phyloP scores from a whole-genome alignment of 1,140 invertebrate species.

The Psix sp. region DNA sequence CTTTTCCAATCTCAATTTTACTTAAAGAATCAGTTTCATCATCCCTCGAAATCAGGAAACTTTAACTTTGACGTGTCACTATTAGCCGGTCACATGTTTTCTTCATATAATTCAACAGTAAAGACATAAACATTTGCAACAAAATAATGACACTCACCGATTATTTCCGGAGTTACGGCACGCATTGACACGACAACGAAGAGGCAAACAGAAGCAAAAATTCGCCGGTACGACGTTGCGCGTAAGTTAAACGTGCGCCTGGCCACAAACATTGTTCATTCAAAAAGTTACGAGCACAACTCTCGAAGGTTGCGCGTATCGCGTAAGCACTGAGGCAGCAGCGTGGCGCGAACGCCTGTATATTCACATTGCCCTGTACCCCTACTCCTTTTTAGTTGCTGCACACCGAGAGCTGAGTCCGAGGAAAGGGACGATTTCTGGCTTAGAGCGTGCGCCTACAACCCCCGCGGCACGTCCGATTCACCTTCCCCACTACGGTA shows the following conservation, averaged over 20 bases:
- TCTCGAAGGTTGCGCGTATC: slow-evolving; percentile 69
- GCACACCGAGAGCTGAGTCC: slow-evolving; percentile 28
- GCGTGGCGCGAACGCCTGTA: slow-evolving; percentile 65
- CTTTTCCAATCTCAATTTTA: no score
- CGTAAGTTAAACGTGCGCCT: slow-evolving; percentile 42
- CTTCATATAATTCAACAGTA: no score
- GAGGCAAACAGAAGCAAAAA: slow-evolving; percentile 49
- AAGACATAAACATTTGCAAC: no score
- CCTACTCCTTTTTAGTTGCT: slow-evolving; percentile 43
- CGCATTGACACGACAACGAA: slow-evolving; percentile 46
- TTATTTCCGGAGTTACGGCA: slow-evolving; percentile 47
- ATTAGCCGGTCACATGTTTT: no score
- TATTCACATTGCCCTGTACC: slow-evolving; percentile 64
- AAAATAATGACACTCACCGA: slow-evolving; percentile 43
- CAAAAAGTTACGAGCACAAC: slow-evolving; percentile 28
- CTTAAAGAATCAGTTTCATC: no score
- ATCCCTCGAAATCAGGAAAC: no score
- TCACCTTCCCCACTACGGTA: slow-evolving; percentile 10
- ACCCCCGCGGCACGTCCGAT: slow-evolving; percentile 28
- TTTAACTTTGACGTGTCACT: no score
- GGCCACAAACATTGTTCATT: slow-evolving; percentile 38
- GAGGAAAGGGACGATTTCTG: slow-evolving; percentile 60
- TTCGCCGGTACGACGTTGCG: slow-evolving; percentile 51
- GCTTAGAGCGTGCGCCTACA: slow-evolving; percentile 57
- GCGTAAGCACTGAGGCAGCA: slow-evolving; percentile 73